Base-by-base conservation (phyloP, 2,888 invertebrate species). In the Andrena minutula region DNA sequence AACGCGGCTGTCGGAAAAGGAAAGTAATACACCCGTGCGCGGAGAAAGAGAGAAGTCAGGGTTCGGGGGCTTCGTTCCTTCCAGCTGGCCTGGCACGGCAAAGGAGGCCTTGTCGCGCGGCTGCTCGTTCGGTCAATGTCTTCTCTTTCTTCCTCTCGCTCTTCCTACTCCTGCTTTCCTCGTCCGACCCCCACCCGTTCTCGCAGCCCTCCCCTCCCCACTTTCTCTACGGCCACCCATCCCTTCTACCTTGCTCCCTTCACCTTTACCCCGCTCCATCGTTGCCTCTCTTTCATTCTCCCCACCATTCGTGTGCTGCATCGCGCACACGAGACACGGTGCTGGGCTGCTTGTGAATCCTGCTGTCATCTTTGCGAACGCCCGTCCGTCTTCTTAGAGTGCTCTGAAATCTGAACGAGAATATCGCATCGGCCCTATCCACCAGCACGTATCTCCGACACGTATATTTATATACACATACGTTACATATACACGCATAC, bases 121-220 rank as follows among this genome's bases (percentile, higher is more conserved):
- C 91, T 92, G 91, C 92, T 92, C 92, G 92, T 93, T 93, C 94
- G 94, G 94, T 94, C 93, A 93, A 93, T 93, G 93, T 94, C 94
- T 94, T 91, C 89, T 91, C 88, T 89, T 89, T 87, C 90, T 88
- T 88, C 86, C 85, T 88, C 87, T 88, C 87, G 81, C 86, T 87
- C 89, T 84, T 88, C 87, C 82, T 86, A 76, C 82, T 81, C 83
- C 85, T 41, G 66, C 70, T 72, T 63, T 60, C 79, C 68, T 66
- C 74, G 26, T 80, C 74, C 75, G 63, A 68, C 77, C 64, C 51
- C 61, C 82, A 51, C 82, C 61, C 80, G 32, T 26, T 75, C 49
- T 20, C 75, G 20, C 84, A 51, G 56, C 41, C 26, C 56, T 30
- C 70, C 80, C 78, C 71, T 79, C 79, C 79, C 81, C 75, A 60